A percentile compares a stretch with the other conserved stretches of the same genome.
Conservation (phyloP, 2,113 vertebrate species). For the Arothron firmamentum region DNA sequence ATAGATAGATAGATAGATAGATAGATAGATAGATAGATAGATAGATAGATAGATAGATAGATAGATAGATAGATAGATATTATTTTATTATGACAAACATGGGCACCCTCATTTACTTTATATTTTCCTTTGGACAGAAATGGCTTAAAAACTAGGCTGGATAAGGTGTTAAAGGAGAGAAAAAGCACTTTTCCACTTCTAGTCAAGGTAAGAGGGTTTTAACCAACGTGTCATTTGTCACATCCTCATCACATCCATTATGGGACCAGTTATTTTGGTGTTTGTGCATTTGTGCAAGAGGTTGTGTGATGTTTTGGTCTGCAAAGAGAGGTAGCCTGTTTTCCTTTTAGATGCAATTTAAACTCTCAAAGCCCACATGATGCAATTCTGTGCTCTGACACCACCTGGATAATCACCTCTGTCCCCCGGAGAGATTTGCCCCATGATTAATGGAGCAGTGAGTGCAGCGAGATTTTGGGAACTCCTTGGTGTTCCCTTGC, state of each 20-base stretch:
- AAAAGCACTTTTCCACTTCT: conserved; percentile 55
- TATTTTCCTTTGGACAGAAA: conserved; percentile 38
- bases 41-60: background rate
- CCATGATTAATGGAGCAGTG: background rate
- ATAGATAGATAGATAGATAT: background rate
- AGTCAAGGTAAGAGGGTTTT: conserved; percentile 53
- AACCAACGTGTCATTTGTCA: background rate
- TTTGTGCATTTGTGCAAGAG: conserved; percentile 51
- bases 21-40: no score
- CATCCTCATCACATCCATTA: background rate
- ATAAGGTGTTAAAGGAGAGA: conserved; percentile 47
- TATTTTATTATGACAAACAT: background rate
- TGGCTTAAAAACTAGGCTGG: conserved; percentile 37
- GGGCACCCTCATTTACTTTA: background rate
- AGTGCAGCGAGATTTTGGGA: no score
- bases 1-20: no score
- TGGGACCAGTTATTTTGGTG: conserved; percentile 33
- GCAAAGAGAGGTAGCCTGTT: no score
- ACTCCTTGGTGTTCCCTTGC: no score
- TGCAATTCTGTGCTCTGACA: background rate
- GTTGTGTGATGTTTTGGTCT: conserved; percentile 8
- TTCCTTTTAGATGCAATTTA: no score
- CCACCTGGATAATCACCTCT: conserved; percentile 8
- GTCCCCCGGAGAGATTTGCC: conserved; percentile 14
- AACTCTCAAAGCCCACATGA: background rate